Percentiles rank a stretch among this genome's conserved stretches.
These are phyloP conservation scores for Scaptomyza caliginosa DNA, from an alignment of 2,888 invertebrate species.

Conservation along the genomic window DNA sequence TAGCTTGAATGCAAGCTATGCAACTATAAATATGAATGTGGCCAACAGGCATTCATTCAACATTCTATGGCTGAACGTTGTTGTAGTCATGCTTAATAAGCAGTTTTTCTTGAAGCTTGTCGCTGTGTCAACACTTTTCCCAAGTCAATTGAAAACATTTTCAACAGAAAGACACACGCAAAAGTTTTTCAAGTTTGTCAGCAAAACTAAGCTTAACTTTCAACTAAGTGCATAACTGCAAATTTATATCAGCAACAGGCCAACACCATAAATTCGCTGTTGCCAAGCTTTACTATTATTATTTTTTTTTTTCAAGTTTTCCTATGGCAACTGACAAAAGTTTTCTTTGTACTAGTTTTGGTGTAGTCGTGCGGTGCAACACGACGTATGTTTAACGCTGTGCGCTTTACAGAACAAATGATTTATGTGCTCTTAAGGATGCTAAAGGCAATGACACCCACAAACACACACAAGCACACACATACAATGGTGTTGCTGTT, in stretches of 20 bases:
- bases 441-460: conserved; percentile 11
- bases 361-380: conserved; percentile 10
- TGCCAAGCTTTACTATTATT: neutral
- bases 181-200: conserved; percentile 21
- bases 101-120: conserved; percentile 26
- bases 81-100: conserved; percentile 44
- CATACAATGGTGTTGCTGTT: neutral
- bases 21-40: neutral
- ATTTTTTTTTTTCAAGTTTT: neutral
- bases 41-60: conserved; percentile 11
- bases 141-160: conserved; percentile 47
- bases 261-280: conserved; percentile 17
- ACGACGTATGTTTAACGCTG: conserved; percentile 38
- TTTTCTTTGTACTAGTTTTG: neutral
- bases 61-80: neutral
- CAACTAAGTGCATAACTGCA: neutral
- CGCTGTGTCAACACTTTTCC: conserved; percentile 50
- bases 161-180: conserved; percentile 14
- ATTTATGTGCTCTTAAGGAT: conserved; percentile 43
- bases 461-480: neutral
- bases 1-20: neutral
- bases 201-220: conserved; percentile 9
- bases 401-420: conserved; percentile 25
- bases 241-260: conserved; percentile 29
- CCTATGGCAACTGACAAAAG: neutral